These are phyloP conservation scores for Corythornis madagascariensis DNA, from an alignment of 2,113 vertebrate species.

Conservation along the genomic window DNA sequence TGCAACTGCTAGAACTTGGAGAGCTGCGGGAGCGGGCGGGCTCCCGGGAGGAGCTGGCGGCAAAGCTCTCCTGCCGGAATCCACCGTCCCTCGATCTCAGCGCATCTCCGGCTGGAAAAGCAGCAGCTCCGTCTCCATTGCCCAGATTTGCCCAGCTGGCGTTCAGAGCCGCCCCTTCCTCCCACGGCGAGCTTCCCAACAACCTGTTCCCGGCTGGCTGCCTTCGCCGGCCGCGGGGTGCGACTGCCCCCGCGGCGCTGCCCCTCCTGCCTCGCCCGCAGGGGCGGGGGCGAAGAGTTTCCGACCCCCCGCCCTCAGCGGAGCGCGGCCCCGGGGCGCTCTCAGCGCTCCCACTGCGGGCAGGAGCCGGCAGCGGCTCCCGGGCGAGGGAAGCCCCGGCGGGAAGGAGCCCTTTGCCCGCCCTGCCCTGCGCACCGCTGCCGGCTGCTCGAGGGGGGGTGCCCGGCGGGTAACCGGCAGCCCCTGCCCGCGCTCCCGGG, in stretches of 20 bases:
- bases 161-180: conserved; percentile 17
- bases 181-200: not conserved
- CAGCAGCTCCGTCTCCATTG: not conserved
- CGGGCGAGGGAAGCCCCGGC: too few relatives aligned
- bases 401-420: not conserved
- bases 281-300: not conserved
- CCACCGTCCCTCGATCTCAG: not conserved
- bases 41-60: not conserved
- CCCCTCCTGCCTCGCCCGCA: not conserved
- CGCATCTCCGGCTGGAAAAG: not conserved
- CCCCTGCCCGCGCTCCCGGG: too few relatives aligned
- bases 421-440: not conserved
- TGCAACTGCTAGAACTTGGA: not conserved
- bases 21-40: accelerated
- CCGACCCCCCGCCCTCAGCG: not conserved
- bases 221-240: not conserved
- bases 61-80: not conserved
- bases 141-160: not conserved
- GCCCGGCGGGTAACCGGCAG: too few relatives aligned
- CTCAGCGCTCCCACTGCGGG: not conserved
- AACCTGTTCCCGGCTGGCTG: not conserved
- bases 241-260: not conserved
- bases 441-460: too few relatives aligned
- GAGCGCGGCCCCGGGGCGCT: not conserved
- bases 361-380: too few relatives aligned